Conservation (phyloP, 2,888 invertebrate genomes). For the Zelleria hepariella region DNA sequence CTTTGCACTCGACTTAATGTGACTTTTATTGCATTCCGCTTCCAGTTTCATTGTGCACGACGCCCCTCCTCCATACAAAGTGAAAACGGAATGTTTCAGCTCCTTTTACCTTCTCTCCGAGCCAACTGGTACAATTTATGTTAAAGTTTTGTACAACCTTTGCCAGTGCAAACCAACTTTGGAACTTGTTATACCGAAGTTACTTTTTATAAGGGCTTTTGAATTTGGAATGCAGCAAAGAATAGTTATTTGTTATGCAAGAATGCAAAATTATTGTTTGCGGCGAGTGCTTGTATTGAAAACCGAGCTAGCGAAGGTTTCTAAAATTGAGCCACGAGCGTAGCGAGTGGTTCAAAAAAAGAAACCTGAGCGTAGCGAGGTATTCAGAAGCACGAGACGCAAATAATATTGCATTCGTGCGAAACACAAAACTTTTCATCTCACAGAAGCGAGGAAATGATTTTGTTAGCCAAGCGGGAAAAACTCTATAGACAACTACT, state of each 20-base stretch:
- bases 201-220: neutral
- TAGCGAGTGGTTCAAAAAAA: too few species aligned
- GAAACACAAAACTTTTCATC: too few species aligned
- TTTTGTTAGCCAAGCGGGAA: too few species aligned
- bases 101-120: constrained; percentile 10
- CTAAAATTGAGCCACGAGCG: too few species aligned
- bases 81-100: constrained; percentile 34
- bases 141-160: neutral
- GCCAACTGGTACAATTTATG: constrained; percentile 5
- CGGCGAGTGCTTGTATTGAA: too few species aligned
- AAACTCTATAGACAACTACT: too few species aligned
- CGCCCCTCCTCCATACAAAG: constrained; percentile 26
- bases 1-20: constrained; percentile 59
- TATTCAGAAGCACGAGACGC: too few species aligned
- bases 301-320: too few species aligned
- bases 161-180: neutral
- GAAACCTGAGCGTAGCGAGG: too few species aligned
- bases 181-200: neutral
- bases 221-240: neutral
- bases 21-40: constrained; percentile 60
- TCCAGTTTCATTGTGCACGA: constrained; percentile 43
- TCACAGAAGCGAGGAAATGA: too few species aligned
- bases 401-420: too few species aligned
- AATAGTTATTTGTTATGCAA: neutral
- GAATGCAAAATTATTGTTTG: too few species aligned